Evolutionary conservation across 2,113 vertebrate genomes (phyloP).

Genomic region (Melanerpes aurifrons): DNA sequence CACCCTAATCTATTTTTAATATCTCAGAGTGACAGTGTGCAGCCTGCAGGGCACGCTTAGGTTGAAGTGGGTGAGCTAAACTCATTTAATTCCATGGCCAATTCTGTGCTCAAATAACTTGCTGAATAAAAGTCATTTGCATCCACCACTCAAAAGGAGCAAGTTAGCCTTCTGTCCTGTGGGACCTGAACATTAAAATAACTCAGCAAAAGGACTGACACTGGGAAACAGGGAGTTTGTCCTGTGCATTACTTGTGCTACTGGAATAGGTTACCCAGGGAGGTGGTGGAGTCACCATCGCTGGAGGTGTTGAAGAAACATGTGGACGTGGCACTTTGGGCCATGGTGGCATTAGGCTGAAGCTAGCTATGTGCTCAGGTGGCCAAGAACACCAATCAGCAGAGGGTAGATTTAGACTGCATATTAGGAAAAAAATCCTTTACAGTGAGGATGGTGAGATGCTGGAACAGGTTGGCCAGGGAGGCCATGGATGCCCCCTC

Average conservation of each 20-base stretch:
- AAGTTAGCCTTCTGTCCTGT: not conserved
- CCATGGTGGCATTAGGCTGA: too few species aligned
- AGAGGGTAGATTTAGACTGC: not conserved
- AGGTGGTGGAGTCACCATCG: too few species aligned
- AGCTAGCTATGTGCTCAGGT: too few species aligned
- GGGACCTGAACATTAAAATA: not conserved
- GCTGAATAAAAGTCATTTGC: slow-evolving; percentile 22
- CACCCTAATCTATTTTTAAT: slow-evolving; percentile 54
- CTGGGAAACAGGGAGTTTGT: not conserved
- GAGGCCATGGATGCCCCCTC: too few species aligned
- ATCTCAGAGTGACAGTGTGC: not conserved
- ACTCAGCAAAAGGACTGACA: not conserved
- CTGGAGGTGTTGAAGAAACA: too few species aligned
- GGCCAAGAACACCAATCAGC: not conserved
- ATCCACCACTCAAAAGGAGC: not conserved
- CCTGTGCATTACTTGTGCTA: not conserved
- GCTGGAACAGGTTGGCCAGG: too few species aligned
- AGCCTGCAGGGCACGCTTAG: slow-evolving; percentile 1
- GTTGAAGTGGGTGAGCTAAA: slow-evolving; percentile 20
- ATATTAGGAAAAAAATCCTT: too few species aligned
- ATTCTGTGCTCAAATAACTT: slow-evolving; percentile 8
- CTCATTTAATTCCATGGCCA: slow-evolving; percentile 45
- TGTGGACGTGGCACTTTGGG: too few species aligned
- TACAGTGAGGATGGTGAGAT: too few species aligned
- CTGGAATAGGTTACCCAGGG: too few species aligned